Conservation (phyloP, 2,797 vertebrate genomes). For the Pseudochaenichthys georgianus region DNA sequence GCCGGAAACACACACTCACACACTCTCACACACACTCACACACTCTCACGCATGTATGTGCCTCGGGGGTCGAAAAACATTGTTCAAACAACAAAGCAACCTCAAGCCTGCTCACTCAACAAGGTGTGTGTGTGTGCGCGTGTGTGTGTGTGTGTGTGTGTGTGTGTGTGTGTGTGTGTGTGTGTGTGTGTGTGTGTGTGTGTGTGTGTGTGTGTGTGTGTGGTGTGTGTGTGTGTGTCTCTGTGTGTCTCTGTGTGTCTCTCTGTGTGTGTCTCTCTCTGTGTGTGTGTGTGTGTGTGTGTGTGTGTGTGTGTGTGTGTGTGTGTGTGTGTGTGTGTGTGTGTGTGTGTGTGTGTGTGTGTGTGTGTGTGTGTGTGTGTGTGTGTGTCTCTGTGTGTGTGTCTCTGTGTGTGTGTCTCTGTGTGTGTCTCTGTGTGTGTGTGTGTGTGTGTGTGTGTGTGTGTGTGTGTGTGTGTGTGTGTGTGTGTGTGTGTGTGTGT, state of each 20-base stretch:
- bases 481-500: background rate
- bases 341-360: background rate
- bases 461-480: conserved; percentile 34
- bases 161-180: conserved; percentile 35
- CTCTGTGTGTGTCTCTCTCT: background rate
- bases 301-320: background rate
- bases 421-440: too few relatives aligned
- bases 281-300: background rate
- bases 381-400: conserved; percentile 40
- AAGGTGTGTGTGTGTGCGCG: conserved; percentile 29
- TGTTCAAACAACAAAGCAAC: conserved; percentile 57
- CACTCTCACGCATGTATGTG: conserved; percentile 21
- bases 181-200: background rate
- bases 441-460: too few relatives aligned
- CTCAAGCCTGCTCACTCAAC: conserved; percentile 30
- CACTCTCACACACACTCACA: conserved; percentile 6
- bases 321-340: conserved; percentile 36
- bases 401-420: conserved; percentile 16
- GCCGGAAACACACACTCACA: conserved; percentile 14
- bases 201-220: conserved; percentile 27
- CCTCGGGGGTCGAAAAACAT: conserved; percentile 38
- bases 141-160: conserved; percentile 40
- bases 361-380: conserved; percentile 39
- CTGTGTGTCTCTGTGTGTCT: background rate
- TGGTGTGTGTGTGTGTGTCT: conserved; percentile 7